Evolutionary conservation across 2,888 invertebrate species (phyloP).

Genomic region (Mayetiola destructor): DNA sequence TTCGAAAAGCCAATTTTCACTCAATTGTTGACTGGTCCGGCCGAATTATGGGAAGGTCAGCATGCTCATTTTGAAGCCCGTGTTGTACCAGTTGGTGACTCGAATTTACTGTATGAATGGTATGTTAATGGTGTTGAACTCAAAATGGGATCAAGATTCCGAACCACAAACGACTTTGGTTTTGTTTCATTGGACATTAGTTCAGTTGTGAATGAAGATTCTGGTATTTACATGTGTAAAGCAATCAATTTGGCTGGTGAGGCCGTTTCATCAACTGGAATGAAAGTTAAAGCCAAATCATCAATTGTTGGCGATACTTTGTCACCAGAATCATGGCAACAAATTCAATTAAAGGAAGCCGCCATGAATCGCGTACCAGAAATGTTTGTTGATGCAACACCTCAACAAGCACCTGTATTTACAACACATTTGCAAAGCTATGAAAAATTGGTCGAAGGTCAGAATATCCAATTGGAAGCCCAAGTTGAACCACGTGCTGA

Average conservation of each 20-base stretch:
- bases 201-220: slow-evolving; percentile 75
- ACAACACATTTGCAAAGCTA: slow-evolving; percentile 77
- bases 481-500: slow-evolving; percentile 84
- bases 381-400: slow-evolving; percentile 71
- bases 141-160: slow-evolving; percentile 82
- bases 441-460: slow-evolving; percentile 72
- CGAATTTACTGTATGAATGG: slow-evolving; percentile 87
- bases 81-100: slow-evolving; percentile 87
- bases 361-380: slow-evolving; percentile 81
- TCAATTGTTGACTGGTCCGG: slow-evolving; percentile 70
- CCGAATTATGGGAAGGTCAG: slow-evolving; percentile 83
- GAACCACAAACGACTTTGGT: slow-evolving; percentile 85
- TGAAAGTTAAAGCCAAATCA: slow-evolving; percentile 73
- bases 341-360: slow-evolving; percentile 80
- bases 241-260: slow-evolving; percentile 89
- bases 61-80: slow-evolving; percentile 82
- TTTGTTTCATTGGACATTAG: slow-evolving; percentile 85
- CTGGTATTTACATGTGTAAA: slow-evolving; percentile 86
- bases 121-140: slow-evolving; percentile 87
- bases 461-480: slow-evolving; percentile 74
- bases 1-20: slow-evolving; percentile 90
- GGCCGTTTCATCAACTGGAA: slow-evolving; percentile 79
- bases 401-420: slow-evolving; percentile 89
- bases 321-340: slow-evolving; percentile 84
- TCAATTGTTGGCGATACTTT: slow-evolving; percentile 70